phyloP scores from a whole-genome alignment of 2,888 invertebrate species.

The Rotaria sp. region DNA sequence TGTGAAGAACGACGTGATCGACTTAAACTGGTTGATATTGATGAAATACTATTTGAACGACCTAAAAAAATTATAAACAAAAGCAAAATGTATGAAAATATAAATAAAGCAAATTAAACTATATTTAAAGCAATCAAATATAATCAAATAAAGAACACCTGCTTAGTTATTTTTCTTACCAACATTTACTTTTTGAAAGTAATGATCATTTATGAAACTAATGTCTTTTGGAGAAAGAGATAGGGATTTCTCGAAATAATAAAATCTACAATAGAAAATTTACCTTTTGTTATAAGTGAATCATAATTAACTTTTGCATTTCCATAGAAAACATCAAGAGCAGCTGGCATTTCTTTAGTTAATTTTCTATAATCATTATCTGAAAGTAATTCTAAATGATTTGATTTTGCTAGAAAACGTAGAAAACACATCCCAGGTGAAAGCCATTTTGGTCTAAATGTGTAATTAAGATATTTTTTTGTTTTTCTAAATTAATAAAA shows the following conservation, averaged over 20 bases:
- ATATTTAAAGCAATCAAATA: too few relatives aligned
- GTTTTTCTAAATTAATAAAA: background rate
- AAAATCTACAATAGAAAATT: background rate
- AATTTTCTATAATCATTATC: constrained; percentile 10
- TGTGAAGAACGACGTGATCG: background rate
- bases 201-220: background rate
- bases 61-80: background rate
- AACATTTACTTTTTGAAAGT: background rate
- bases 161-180: background rate
- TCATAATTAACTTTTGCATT: background rate
- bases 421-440: background rate
- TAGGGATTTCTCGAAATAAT: background rate
- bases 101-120: background rate
- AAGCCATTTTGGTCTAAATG: constrained; percentile 10
- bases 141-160: too few relatives aligned
- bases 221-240: background rate
- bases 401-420: background rate
- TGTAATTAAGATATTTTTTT: too few relatives aligned
- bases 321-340: background rate
- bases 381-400: background rate
- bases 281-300: background rate
- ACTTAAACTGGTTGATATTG: background rate
- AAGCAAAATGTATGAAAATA: background rate
- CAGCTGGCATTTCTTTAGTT: background rate
- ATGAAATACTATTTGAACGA: background rate